Evolutionary conservation across 1,140 invertebrate genomes (phyloP).

Genomic region (Trachymyrmex cornetzi): DNA sequence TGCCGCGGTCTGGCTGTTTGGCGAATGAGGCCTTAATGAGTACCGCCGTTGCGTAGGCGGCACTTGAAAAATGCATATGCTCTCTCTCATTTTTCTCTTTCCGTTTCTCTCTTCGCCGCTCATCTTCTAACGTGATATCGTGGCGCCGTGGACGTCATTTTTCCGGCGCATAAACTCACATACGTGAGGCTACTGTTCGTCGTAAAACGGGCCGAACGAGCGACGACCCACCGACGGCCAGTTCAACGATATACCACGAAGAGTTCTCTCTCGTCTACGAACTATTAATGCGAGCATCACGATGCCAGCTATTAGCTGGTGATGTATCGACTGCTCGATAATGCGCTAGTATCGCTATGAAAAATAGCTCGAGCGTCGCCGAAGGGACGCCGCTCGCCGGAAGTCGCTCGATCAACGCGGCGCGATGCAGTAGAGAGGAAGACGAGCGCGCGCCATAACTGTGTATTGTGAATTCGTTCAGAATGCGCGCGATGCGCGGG

Average conservation of each 20-base stretch:
- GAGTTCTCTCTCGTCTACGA: slow-evolving; percentile 37
- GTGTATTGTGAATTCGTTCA: slow-evolving; percentile 49
- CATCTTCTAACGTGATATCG: slow-evolving; percentile 46
- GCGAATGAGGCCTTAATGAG: slow-evolving; percentile 52
- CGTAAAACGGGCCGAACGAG: slow-evolving; percentile 64
- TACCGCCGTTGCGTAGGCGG: slow-evolving; percentile 27
- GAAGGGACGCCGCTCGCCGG: slow-evolving; percentile 31
- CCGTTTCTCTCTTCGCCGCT: background rate
- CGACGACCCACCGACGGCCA: slow-evolving; percentile 48
- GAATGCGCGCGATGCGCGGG: slow-evolving; percentile 45
- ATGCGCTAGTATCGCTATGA: slow-evolving; percentile 32
- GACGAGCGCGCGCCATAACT: slow-evolving; percentile 23
- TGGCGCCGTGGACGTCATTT: slow-evolving; percentile 41
- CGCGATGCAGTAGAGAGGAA: background rate
- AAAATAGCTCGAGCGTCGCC: slow-evolving; percentile 58
- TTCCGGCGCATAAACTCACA: slow-evolving; percentile 17
- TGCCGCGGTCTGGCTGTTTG: slow-evolving; percentile 16
- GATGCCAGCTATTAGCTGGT: slow-evolving; percentile 49
- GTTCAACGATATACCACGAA: slow-evolving; percentile 42
- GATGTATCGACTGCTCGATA: slow-evolving; percentile 59
- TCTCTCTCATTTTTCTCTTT: background rate
- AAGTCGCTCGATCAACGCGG: slow-evolving; percentile 40
- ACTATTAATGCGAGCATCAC: slow-evolving; percentile 59
- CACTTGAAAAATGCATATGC: slow-evolving; percentile 28
- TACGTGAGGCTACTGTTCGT: slow-evolving; percentile 43